Conservation (phyloP, 2,113 vertebrate genomes). For the Scortum barcoo region DNA sequence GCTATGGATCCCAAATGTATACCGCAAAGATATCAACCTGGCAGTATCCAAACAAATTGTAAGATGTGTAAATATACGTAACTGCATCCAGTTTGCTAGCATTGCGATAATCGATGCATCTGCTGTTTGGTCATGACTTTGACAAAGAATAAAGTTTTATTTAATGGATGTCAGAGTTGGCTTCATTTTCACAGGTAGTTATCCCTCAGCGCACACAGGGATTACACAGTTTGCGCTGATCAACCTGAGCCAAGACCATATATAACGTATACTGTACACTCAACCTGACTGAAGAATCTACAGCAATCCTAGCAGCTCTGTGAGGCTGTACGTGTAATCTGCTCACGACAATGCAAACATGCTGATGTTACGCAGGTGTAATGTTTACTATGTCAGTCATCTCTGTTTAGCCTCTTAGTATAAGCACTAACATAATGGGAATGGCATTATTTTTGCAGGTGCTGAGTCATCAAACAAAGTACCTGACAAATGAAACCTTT, state of each 20-base stretch:
- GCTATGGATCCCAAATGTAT: conserved; percentile 39
- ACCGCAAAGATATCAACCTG: conserved; percentile 25
- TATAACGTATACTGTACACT: background rate
- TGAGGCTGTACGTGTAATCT: background rate
- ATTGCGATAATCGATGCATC: conserved; percentile 39
- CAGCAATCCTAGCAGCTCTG: background rate
- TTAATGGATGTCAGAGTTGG: conserved; percentile 21
- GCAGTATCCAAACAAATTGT: conserved; percentile 10
- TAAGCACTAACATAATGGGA: background rate
- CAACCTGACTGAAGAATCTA: background rate
- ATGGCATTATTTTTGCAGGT: background rate
- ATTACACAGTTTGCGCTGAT: conserved; percentile 11
- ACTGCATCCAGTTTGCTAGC: conserved; percentile 7
- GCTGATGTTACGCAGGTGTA: background rate
- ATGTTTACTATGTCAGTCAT: background rate
- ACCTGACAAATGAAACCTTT: background rate
- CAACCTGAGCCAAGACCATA: background rate
- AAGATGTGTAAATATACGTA: conserved; percentile 44
- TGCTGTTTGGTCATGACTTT: conserved; percentile 49
- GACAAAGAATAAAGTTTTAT: conserved; percentile 29
- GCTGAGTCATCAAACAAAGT: background rate
- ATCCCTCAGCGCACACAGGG: conserved; percentile 3
- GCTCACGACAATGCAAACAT: background rate
- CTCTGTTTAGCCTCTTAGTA: background rate
- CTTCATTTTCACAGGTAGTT: conserved; percentile 24